phyloP scores from a whole-genome alignment of 2,113 vertebrate species.

The Danionella cerebrum region DNA sequence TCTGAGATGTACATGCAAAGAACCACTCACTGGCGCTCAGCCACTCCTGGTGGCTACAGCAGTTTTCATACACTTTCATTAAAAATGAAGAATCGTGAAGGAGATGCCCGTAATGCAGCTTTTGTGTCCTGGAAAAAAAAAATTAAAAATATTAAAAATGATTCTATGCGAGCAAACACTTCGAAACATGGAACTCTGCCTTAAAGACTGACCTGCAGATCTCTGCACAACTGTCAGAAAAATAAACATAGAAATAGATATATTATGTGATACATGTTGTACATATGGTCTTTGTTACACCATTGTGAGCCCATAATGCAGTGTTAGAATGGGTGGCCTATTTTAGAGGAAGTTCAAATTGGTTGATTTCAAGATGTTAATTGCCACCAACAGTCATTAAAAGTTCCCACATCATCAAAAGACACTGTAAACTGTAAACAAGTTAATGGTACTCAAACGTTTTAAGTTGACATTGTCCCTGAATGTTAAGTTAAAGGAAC shows the following conservation, averaged over 20 bases:
- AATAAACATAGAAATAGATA: constrained; percentile 54
- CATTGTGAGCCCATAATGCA: background rate
- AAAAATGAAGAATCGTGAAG: constrained; percentile 60
- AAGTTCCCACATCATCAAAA: too few relatives aligned
- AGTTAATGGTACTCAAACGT: too few relatives aligned
- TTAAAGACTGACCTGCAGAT: constrained; percentile 89
- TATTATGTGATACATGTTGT: constrained; percentile 70
- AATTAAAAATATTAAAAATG: constrained; percentile 63
- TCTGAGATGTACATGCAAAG: constrained; percentile 54
- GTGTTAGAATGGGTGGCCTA: constrained; percentile 7
- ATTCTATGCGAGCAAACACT: constrained; percentile 61
- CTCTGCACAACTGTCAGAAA: constrained; percentile 65
- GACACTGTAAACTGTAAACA: too few relatives aligned
- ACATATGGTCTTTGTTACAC: constrained; percentile 81
- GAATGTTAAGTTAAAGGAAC: too few relatives aligned
- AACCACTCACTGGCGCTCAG: constrained; percentile 38
- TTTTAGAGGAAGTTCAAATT: background rate
- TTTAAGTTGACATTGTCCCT: too few relatives aligned
- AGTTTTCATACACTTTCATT: constrained; percentile 45
- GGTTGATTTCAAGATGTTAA: background rate
- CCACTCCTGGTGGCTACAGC: constrained; percentile 68
- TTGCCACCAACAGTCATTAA: constrained; percentile 1
- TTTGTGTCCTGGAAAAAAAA: constrained; percentile 49
- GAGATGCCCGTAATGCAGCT: constrained; percentile 72
- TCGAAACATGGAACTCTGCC: constrained; percentile 91